Base-by-base conservation (phyloP, 1,140 invertebrate genomes). In the Cydia pomonella region DNA sequence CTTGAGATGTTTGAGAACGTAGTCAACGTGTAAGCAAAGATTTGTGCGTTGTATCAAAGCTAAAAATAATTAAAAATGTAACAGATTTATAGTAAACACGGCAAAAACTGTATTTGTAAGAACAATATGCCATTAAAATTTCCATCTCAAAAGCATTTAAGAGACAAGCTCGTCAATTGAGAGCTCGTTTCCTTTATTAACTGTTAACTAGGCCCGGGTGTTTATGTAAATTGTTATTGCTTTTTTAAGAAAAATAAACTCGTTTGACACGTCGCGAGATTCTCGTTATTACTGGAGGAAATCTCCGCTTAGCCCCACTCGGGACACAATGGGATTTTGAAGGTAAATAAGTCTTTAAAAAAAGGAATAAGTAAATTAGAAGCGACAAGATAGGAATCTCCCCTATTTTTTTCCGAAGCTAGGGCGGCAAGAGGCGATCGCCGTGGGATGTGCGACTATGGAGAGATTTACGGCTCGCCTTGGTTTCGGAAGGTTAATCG, bases 361-460 rank as follows among this genome's bases (percentile, higher is more conserved):
- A 93, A 92, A 94, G 94, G 92, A 94, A 94, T 94, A 94, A 95
- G 94, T 94, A 95, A 94, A 95, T 95, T 94, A 94, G 94, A 94
- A 94, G 93, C 93, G 92, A 93, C 92, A 94, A 93, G 94, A 95
- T 94, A 94, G 93, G 93, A 94, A 95, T 95, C 94, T 94, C 93
- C 94, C 94, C 94, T 93, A 94, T 93, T 92, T 93, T 89, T 87
- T 93, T 88, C 78, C 87, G 82, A 90, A 89, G 82, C 81, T 87
- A 84, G 90, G 90, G 88, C 82, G 87, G 86, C 92, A 92, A 89
- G 92, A 93, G 86, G 82, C 87, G 89, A 93, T 93, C 90, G 91
- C 90, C 90, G 77, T 33, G 27, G 73, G 84, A 33, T 79, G 62
- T 73, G 23, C 10, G 76, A 86, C 63, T 87, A 76, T 85, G 82